These are phyloP conservation scores for Menidia beryllina DNA, from an alignment of 2,113 vertebrate genomes.

Conservation along the genomic window DNA sequence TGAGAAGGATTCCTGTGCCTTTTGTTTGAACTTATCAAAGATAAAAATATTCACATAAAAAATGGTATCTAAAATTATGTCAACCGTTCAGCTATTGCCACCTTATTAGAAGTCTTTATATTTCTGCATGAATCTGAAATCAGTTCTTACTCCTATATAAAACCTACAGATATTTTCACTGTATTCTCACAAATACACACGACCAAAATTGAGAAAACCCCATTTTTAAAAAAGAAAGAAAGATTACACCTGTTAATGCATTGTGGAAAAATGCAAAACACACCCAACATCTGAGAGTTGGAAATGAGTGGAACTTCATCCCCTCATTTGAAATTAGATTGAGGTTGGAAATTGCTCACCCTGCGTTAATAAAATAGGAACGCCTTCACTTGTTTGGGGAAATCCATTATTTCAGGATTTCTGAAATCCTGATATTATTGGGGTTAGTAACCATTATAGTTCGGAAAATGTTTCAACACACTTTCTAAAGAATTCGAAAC, in stretches of 20 bases:
- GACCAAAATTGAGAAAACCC: neutral
- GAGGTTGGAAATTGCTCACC: no score
- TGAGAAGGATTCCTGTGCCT: neutral
- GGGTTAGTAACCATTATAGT: no score
- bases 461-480: no score
- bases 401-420: neutral
- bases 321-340: neutral
- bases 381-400: neutral
- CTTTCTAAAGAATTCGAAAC: no score
- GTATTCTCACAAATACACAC: neutral
- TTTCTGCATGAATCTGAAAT: neutral
- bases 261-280: neutral
- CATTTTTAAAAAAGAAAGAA: neutral
- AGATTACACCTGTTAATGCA: neutral
- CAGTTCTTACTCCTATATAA: neutral
- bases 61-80: neutral
- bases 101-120: neutral
- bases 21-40: slow-evolving; percentile 19
- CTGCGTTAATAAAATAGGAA: neutral
- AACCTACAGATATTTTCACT: neutral
- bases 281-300: neutral
- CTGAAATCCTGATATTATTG: neutral
- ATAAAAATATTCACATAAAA: neutral
- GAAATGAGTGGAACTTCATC: neutral
- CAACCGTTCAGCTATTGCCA: neutral